phyloP scores from a whole-genome alignment of 2,113 vertebrate genomes.

The Desmodus rotundus region DNA sequence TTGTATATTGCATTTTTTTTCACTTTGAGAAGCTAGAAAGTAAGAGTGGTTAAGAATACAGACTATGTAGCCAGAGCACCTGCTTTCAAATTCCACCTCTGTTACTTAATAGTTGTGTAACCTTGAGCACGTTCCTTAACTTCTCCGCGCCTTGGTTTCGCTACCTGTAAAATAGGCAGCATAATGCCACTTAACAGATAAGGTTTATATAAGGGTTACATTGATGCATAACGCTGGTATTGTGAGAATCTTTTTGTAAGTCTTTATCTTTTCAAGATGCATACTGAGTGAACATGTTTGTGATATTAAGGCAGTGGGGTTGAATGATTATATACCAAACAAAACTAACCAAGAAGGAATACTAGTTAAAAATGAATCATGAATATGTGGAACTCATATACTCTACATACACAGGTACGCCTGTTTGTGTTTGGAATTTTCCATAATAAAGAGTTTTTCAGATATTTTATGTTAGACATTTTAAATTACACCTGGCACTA shows the following conservation, averaged over 20 bases:
- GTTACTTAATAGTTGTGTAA: neutral
- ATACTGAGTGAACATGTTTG: neutral
- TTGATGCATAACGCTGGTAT: neutral
- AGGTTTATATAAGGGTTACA: neutral
- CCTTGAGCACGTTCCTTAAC: neutral
- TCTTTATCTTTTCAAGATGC: neutral
- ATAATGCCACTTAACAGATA: neutral
- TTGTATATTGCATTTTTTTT: neutral
- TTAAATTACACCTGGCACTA: neutral
- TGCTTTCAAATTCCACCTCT: neutral
- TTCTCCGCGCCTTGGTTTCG: neutral
- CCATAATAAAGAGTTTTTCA: neutral
- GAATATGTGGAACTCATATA: neutral
- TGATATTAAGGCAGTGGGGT: neutral
- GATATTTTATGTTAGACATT: conserved; percentile 24
- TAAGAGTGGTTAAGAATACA: neutral
- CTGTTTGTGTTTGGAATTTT: neutral
- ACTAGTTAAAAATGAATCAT: neutral
- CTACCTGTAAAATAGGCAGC: neutral
- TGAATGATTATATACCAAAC: neutral
- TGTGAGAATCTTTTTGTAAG: neutral
- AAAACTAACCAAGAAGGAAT: neutral
- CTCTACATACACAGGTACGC: neutral
- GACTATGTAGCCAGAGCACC: neutral
- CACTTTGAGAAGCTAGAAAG: neutral